phyloP scores from a whole-genome alignment of 2,113 vertebrate species.

The Progne subis region DNA sequence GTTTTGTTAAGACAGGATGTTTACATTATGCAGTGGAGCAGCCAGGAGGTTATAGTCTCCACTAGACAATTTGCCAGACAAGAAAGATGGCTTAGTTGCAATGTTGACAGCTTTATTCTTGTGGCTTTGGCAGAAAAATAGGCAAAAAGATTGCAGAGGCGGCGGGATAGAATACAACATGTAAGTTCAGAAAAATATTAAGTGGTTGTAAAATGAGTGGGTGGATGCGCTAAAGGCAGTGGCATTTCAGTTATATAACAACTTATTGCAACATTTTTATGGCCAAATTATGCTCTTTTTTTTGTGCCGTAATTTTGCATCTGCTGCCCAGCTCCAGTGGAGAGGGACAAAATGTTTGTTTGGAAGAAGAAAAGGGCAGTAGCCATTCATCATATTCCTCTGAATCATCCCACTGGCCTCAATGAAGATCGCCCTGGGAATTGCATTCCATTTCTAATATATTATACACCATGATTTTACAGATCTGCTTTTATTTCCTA shows the following conservation, averaged over 20 bases:
- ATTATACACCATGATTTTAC: background rate
- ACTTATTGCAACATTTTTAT: slow-evolving; percentile 72
- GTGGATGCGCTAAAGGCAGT: slow-evolving; percentile 67
- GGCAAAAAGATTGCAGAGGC: slow-evolving; percentile 75
- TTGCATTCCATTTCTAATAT: slow-evolving; percentile 5
- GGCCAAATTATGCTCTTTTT: slow-evolving; percentile 68
- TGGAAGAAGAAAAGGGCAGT: slow-evolving; percentile 39
- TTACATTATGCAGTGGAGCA: slow-evolving; percentile 64
- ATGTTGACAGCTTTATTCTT: slow-evolving; percentile 80
- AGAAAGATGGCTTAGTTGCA: slow-evolving; percentile 72
- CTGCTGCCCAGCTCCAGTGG: slow-evolving; percentile 33
- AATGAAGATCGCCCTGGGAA: slow-evolving; percentile 6
- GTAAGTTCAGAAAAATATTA: slow-evolving; percentile 77
- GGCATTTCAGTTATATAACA: slow-evolving; percentile 70
- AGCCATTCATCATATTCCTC: slow-evolving; percentile 44
- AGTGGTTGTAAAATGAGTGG: slow-evolving; percentile 75
- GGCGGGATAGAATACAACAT: slow-evolving; percentile 61
- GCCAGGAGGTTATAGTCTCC: slow-evolving; percentile 71
- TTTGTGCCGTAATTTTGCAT: slow-evolving; percentile 61
- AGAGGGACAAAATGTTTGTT: slow-evolving; percentile 38
- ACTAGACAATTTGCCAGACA: slow-evolving; percentile 75
- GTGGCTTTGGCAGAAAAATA: slow-evolving; percentile 75
- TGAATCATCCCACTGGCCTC: slow-evolving; percentile 20
- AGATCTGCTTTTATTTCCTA: background rate
- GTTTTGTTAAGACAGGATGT: slow-evolving; percentile 68